Base-by-base conservation (phyloP, 23 tunicate species). In the Diplosoma virens region DNA sequence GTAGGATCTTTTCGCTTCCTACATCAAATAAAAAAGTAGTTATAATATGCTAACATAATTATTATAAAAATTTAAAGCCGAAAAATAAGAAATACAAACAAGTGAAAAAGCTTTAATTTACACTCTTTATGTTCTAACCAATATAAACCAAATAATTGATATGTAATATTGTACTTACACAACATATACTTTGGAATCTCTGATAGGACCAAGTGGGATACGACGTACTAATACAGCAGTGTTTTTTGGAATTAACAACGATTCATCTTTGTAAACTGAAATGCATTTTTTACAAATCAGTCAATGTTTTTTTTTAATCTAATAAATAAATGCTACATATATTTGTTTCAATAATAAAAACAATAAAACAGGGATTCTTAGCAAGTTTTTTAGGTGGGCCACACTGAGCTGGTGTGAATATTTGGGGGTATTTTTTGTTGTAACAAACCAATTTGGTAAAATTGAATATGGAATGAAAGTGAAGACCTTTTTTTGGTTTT, bases 241-340 rank as follows among this genome's bases (percentile, higher is more conserved):
- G 80, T 92, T 92, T 59, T 92, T 92, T 17, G 98, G 98, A 0
- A 92, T 92, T 53, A 81, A 53, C 7, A 80, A 59, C 0, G 83
- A 60, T 34, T 85, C 92, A 63, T 92, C 92, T 76, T 76, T 85
- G 74, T 92, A 92, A 33, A 88, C 98, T 92, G 48, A 30, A 54
- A 73, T n/a, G n/a, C n/a, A n/a, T n/a, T n/a, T n/a, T n/a, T n/a
- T n/a, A 75, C 41, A 1, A 1, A 82, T n/a, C 47, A 41, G 37
- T 9, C 16, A 16, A 45, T 45, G 52, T 45, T 16, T 9, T 45
- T n/a, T n/a, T n/a, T n/a, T n/a, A n/a, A n/a, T n/a, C n/a, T n/a
- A n/a, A n/a, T n/a, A n/a, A n/a, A n/a, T n/a, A n/a, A n/a, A n/a
- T n/a, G n/a, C n/a, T n/a, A n/a, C n/a, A n/a, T n/a, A n/a, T n/a